Percentiles rank a stretch among this genome's conserved stretches.
These are phyloP conservation scores for Menidia beryllina DNA, from an alignment of 2,113 vertebrate genomes.

Conservation along the genomic window DNA sequence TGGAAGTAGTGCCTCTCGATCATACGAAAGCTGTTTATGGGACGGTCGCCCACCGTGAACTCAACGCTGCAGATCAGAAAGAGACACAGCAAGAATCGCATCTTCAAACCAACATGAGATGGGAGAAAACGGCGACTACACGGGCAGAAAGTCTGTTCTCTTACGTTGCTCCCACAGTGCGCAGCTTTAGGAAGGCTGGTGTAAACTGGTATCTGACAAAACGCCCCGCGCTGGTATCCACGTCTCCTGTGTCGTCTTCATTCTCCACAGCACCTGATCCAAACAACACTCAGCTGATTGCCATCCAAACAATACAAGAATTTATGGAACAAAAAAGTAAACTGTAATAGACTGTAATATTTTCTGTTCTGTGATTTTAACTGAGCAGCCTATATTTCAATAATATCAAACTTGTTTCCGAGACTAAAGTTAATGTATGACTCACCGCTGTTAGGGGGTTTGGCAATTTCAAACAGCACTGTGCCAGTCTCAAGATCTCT, in stretches of 20 bases:
- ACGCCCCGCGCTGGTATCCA: conserved; percentile 89
- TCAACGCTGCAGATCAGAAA: conserved; percentile 86
- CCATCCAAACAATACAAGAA: not conserved
- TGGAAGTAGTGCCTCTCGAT: conserved; percentile 98
- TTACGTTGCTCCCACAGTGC: conserved; percentile 97
- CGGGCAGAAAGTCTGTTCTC: conserved; percentile 52
- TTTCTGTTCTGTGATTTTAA: too few relatives aligned
- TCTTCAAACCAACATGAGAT: not conserved
- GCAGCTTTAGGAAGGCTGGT: conserved; percentile 92
- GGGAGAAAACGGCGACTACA: not conserved
- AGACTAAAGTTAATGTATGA: not conserved
- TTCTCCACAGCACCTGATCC: conserved; percentile 84
- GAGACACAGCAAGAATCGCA: not conserved
- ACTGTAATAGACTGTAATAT: too few relatives aligned
- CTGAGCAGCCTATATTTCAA: not conserved
- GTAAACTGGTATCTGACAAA: conserved; percentile 99
- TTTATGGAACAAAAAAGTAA: not conserved
- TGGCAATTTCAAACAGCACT: conserved; percentile 97
- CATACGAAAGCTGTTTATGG: conserved; percentile 96
- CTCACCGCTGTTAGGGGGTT: conserved; percentile 90
- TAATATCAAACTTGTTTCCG: not conserved
- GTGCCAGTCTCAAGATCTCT: conserved; percentile 95
- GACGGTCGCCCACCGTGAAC: conserved; percentile 95
- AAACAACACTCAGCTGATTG: conserved; percentile 14
- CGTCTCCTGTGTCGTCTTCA: conserved; percentile 86